phyloP scores from a whole-genome alignment of 2,797 vertebrate species.

The Helicolenus hilgendorfi region DNA sequence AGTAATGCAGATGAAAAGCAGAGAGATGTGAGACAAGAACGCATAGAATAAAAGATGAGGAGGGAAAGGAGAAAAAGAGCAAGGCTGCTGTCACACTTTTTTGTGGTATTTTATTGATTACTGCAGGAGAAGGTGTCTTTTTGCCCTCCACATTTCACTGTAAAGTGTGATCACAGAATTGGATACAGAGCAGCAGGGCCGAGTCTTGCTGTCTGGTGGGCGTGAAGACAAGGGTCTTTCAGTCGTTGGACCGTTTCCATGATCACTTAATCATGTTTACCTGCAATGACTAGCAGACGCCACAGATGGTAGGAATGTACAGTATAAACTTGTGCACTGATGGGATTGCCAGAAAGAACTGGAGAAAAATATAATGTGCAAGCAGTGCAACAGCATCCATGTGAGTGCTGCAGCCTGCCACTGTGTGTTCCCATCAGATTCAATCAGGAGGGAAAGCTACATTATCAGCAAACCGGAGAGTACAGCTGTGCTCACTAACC shows the following conservation, averaged over 20 bases:
- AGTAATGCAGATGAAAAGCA: constrained; percentile 16
- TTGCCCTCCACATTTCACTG: constrained; percentile 10
- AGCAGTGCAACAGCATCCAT: constrained; percentile 4
- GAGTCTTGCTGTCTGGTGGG: neutral
- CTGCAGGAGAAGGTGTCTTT: constrained; percentile 21
- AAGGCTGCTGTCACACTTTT: constrained; percentile 31
- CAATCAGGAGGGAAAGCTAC: constrained; percentile 35
- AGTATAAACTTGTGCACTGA: neutral
- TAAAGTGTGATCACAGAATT: constrained; percentile 31
- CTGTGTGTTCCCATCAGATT: constrained; percentile 22
- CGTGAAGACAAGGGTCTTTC: constrained; percentile 1
- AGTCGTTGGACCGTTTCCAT: neutral
- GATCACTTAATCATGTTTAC: neutral
- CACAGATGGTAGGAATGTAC: neutral
- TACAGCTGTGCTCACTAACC: constrained; percentile 44
- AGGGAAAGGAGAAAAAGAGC: neutral
- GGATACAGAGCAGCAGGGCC: neutral
- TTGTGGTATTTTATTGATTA: constrained; percentile 1
- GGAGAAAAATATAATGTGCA: neutral
- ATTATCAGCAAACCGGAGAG: constrained; percentile 18
- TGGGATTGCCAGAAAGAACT: neutral
- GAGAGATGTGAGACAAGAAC: neutral
- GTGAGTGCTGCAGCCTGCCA: constrained; percentile 12
- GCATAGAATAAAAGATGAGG: constrained; percentile 26
- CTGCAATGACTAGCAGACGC: neutral